These are phyloP conservation scores for Hypsibius dujardini DNA, from an alignment of 1,140 invertebrate genomes.

Conservation along the genomic window DNA sequence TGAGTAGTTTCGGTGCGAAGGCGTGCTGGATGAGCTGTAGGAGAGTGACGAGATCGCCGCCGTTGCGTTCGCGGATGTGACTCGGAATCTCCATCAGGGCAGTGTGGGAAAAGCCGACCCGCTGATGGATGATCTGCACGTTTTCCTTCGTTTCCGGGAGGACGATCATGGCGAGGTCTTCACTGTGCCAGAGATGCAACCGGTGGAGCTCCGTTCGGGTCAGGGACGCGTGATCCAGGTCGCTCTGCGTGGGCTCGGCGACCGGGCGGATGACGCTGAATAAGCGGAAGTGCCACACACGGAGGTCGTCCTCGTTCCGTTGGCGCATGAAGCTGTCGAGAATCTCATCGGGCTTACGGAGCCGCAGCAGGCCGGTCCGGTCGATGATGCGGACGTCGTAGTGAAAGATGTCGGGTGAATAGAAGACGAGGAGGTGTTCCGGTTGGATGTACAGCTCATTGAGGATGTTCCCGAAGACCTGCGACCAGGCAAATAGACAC, in stretches of 20 bases:
- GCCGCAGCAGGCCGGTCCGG: not conserved
- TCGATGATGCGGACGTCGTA: not conserved
- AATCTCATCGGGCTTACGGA: not conserved
- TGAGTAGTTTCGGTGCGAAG: not conserved
- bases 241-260: not conserved
- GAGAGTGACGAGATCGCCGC: not conserved
- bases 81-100: not conserved
- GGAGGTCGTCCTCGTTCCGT: not conserved
- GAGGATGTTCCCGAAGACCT: no score
- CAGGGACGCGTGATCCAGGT: not conserved
- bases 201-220: not conserved
- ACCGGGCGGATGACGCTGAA: not conserved
- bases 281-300: conserved; percentile 8
- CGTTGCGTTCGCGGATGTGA: not conserved
- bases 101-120: not conserved
- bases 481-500: no score
- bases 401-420: not conserved
- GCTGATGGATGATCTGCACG: not conserved
- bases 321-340: not conserved
- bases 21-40: not conserved
- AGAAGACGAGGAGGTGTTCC: conserved; percentile 2
- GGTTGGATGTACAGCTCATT: not conserved
- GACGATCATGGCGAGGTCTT: not conserved
- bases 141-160: not conserved
- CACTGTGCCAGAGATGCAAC: conserved; percentile 1